Base-by-base conservation (phyloP, 2,888 invertebrate genomes). In the Meiosimyza platycephala region DNA sequence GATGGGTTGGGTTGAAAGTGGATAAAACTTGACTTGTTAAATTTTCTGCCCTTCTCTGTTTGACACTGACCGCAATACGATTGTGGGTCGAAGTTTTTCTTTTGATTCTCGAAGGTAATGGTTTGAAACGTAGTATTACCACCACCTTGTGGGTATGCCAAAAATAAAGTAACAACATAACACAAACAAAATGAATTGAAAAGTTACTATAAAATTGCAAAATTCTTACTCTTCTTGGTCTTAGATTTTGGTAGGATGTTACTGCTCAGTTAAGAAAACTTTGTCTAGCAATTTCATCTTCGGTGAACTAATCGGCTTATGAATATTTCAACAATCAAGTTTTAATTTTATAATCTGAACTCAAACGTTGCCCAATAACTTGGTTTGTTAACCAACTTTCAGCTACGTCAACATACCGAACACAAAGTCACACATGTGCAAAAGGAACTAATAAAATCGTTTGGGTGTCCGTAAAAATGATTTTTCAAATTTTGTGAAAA, bases 61-160 rank as follows among this genome's bases (percentile, higher is more conserved):
- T 66, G 66, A 28, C 40, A 40, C 40, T 69, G 69, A 69, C 69
- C 59, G 51, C 69, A 69, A 69, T 69, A 16, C 69, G 51, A 60
- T 69, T 60, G 69, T 22, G 69, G 63, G 52, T 59, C 40, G 15
- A 51, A 33, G 60, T 69, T 60, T 51, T 69, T 33, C 60, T 16
- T 57, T 28, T 18, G 50, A 7, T 15, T 62, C 50, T 60, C 22
- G 9, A 22, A 40, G 28, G 28, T 57, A 48, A 57, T 67, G 67
- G 48, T 47, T 67, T 57, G 47, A 67, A 67, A 55, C 40, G 55
- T 22, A 47, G 47, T 22, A 48, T 54, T 40, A 54, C 33, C 66
- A 6, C n/a, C 13, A 52, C 51, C 11, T 22, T 59, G 7, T 40
- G 62, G 13, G 16, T 62, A 40, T 62, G 11, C 47, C 22, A 11